A percentile compares a stretch with the other conserved stretches of the same genome.
These are phyloP conservation scores for Limenitis camilla DNA, from an alignment of 2,888 invertebrate genomes.

Conservation along the genomic window DNA sequence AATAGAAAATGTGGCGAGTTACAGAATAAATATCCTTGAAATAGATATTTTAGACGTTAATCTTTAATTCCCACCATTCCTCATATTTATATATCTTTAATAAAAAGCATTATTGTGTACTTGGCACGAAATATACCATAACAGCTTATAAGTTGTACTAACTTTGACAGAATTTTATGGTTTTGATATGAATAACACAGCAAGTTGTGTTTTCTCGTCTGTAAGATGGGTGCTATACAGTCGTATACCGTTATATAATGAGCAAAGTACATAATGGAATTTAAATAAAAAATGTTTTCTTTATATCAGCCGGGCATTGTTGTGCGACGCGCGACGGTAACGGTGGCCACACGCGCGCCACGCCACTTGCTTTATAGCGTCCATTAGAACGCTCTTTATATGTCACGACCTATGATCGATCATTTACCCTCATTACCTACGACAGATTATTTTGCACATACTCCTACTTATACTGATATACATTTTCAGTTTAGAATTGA, in stretches of 20 bases:
- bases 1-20: too few species aligned
- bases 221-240: slow-evolving; percentile 11
- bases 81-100: too few species aligned
- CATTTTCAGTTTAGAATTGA: too few species aligned
- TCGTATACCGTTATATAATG: slow-evolving; percentile 51
- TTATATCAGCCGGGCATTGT: slow-evolving; percentile 71
- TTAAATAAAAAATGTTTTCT: slow-evolving; percentile 73
- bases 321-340: slow-evolving; percentile 56
- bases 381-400: slow-evolving; percentile 41
- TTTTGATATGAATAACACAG: slow-evolving; percentile 9
- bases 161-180: slow-evolving; percentile 10
- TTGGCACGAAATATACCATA: too few species aligned
- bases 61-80: too few species aligned
- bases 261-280: slow-evolving; percentile 60
- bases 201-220: slow-evolving; percentile 3
- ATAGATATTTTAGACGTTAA: too few species aligned
- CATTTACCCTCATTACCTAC: neutral
- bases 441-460: too few species aligned
- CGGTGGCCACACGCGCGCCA: slow-evolving; percentile 68
- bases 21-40: too few species aligned
- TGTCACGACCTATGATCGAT: slow-evolving; percentile 34
- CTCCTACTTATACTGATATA: too few species aligned
- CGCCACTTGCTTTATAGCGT: slow-evolving; percentile 44
- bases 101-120: too few species aligned
- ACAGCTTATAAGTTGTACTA: neutral